These are phyloP conservation scores for Drosophila ustulata DNA, from an alignment of 2,888 invertebrate species.

Conservation along the genomic window DNA sequence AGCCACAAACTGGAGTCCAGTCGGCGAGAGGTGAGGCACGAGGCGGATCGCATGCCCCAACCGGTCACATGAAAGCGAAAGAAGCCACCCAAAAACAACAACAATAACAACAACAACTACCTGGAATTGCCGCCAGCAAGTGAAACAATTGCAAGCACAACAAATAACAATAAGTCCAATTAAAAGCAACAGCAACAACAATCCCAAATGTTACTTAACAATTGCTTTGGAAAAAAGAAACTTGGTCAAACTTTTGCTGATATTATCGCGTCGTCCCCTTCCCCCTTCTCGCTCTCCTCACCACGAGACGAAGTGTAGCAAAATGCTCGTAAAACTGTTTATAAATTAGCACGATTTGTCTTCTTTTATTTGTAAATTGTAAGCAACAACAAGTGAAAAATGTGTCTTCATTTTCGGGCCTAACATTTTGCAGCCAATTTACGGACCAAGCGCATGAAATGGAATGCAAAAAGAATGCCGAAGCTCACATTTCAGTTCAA, in stretches of 20 bases:
- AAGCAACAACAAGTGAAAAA: conserved; percentile 26
- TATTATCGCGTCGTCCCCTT: conserved; percentile 46
- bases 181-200: conserved; percentile 32
- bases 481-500: neutral
- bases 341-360: conserved; percentile 69
- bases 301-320: conserved; percentile 20
- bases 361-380: conserved; percentile 25
- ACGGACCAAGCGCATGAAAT: neutral
- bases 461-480: neutral
- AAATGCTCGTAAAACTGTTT: conserved; percentile 55
- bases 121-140: conserved; percentile 47
- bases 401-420: neutral
- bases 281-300: neutral
- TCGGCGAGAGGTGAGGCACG: conserved; percentile 31
- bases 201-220: conserved; percentile 67
- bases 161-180: conserved; percentile 42
- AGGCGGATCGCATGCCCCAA: conserved; percentile 28
- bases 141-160: conserved; percentile 58
- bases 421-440: neutral
- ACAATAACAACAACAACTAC: conserved; percentile 27
- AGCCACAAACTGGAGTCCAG: conserved; percentile 37
- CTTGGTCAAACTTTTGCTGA: conserved; percentile 67
- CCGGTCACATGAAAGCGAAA: conserved; percentile 65
- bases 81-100: conserved; percentile 51
- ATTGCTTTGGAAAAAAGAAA: conserved; percentile 57